phyloP scores from a whole-genome alignment of 2,888 invertebrate species.

The Oscheius onirici region DNA sequence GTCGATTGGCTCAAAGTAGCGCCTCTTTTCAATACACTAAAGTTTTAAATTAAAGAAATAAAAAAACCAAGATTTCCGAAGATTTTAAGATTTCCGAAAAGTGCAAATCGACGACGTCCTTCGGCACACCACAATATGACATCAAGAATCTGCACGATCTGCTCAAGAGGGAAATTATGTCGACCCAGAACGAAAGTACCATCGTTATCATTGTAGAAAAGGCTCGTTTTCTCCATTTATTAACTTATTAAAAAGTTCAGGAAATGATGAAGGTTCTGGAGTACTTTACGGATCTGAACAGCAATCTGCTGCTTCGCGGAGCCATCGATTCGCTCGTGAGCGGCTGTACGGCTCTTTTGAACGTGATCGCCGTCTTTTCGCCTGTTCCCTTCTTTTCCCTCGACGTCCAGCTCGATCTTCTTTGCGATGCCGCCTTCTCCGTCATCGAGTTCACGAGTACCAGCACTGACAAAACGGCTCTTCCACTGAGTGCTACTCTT shows the following conservation, averaged over 20 bases:
- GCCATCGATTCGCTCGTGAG: conserved; percentile 56
- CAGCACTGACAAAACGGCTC: not conserved
- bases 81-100: conserved; percentile 43
- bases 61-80: not conserved
- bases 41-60: too few relatives aligned
- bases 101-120: conserved; percentile 49
- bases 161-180: conserved; percentile 58
- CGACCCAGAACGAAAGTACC: conserved; percentile 54
- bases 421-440: conserved; percentile 35
- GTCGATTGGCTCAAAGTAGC: too few relatives aligned
- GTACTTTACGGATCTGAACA: conserved; percentile 60
- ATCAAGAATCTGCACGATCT: conserved; percentile 59
- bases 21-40: too few relatives aligned
- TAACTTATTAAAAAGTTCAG: conserved; percentile 37
- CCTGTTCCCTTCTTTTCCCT: conserved; percentile 63
- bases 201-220: conserved; percentile 16
- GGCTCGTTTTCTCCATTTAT: conserved; percentile 8
- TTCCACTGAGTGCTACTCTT: not conserved
- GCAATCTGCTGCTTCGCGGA: conserved; percentile 51
- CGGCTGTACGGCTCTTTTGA: conserved; percentile 64
- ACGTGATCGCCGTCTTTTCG: conserved; percentile 61
- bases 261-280: conserved; percentile 60
- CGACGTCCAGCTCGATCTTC: conserved; percentile 36
- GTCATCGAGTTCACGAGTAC: conserved; percentile 33
- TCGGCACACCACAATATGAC: conserved; percentile 63